Evolutionary conservation across 2,888 invertebrate genomes (phyloP).

Genomic region (Eulithis testata): DNA sequence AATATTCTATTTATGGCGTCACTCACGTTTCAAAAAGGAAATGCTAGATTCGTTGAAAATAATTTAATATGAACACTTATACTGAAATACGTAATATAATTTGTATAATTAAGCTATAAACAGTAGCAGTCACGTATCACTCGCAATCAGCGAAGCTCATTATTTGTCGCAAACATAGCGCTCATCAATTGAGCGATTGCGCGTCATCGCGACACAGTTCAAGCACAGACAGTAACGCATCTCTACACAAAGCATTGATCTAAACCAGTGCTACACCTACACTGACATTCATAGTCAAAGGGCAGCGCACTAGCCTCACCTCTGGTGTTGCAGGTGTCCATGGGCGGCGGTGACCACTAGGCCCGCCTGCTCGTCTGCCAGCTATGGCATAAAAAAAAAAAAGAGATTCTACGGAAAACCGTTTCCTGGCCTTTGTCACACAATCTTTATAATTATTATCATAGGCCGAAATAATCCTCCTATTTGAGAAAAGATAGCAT

Average conservation of each 20-base stretch:
- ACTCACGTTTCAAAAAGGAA: neutral
- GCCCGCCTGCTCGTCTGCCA: no score
- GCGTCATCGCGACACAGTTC: conserved; percentile 9
- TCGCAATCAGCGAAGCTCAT: conserved; percentile 42
- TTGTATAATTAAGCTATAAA: conserved; percentile 22
- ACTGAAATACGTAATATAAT: conserved; percentile 17
- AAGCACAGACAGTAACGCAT: neutral
- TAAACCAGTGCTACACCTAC: no score
- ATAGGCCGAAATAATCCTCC: no score
- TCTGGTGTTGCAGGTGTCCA: no score
- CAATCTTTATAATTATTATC: no score
- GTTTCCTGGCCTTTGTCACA: no score
- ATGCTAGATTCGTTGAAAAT: conserved; percentile 8
- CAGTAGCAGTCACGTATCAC: conserved; percentile 35
- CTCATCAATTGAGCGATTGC: conserved; percentile 35
- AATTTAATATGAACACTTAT: neutral
- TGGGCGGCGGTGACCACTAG: no score
- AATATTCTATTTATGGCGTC: neutral
- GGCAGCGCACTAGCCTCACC: no score
- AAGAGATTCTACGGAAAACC: no score
- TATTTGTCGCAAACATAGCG: conserved; percentile 43
- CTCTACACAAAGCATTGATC: neutral
- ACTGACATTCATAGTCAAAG: no score
- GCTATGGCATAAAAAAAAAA: no score
- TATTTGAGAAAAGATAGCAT: no score